Conservation (phyloP, 2,797 vertebrate species). For the Coracias cyanogaster region DNA sequence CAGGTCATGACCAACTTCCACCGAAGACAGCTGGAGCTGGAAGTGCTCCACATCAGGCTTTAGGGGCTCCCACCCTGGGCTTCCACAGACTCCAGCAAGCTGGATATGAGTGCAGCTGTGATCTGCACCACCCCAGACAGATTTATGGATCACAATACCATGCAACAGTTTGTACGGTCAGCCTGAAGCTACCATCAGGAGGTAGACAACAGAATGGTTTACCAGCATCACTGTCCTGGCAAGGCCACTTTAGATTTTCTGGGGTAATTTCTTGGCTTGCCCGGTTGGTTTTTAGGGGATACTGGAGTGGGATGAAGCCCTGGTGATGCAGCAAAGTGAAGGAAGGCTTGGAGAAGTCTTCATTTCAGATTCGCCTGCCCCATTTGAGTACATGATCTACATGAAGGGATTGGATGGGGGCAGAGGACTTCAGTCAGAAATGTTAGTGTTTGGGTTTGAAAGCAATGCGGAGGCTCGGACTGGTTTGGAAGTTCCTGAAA, state of each 20-base stretch:
- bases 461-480: neutral
- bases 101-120: neutral
- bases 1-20: accelerated
- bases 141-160: neutral
- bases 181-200: neutral
- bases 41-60: neutral
- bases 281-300: neutral
- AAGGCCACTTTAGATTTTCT: neutral
- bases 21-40: neutral
- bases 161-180: accelerated
- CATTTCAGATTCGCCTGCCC: neutral
- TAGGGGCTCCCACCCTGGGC: neutral
- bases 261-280: neutral
- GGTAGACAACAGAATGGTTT: neutral
- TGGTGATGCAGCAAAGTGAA: neutral
- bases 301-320: neutral
- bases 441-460: neutral
- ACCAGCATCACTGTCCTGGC: neutral
- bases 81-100: neutral
- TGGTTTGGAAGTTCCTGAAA: neutral
- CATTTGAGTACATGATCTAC: neutral
- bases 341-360: neutral
- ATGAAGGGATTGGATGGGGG: neutral
- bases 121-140: neutral
- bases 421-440: neutral